A percentile compares a stretch with the other conserved stretches of the same genome.
These are phyloP conservation scores for Conus betulinus DNA, from an alignment of 1,140 invertebrate species.

Conservation along the genomic window DNA sequence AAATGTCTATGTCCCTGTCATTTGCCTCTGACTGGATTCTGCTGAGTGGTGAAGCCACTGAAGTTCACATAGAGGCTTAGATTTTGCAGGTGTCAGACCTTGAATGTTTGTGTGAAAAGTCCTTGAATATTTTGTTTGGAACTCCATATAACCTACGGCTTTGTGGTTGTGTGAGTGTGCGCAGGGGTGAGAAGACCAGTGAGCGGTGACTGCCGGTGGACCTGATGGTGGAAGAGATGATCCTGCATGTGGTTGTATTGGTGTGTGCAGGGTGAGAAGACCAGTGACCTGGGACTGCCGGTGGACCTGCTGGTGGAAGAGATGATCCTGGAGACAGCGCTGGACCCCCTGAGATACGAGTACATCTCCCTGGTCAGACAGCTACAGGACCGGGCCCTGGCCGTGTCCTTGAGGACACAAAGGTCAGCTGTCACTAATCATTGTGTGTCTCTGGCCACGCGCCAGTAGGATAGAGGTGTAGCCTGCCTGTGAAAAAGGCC, in stretches of 20 bases:
- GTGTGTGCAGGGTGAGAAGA: neutral
- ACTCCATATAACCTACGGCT: too few relatives aligned
- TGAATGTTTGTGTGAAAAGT: too few relatives aligned
- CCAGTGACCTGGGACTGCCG: slow-evolving; percentile 39
- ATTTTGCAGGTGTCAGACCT: too few relatives aligned
- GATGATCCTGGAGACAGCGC: slow-evolving; percentile 57
- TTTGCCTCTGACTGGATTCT: too few relatives aligned
- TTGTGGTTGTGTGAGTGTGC: too few relatives aligned
- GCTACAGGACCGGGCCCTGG: slow-evolving; percentile 57
- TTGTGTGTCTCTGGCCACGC: too few relatives aligned
- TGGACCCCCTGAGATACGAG: slow-evolving; percentile 54
- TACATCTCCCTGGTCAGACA: slow-evolving; percentile 51
- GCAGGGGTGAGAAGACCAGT: slow-evolving; percentile 2
- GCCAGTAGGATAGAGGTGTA: too few relatives aligned
- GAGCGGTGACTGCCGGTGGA: slow-evolving; percentile 54
- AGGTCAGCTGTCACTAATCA: neutral
- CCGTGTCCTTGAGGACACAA: slow-evolving; percentile 48
- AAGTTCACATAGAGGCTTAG: too few relatives aligned
- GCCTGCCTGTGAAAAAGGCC: too few relatives aligned
- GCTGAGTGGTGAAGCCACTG: too few relatives aligned
- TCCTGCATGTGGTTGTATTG: neutral
- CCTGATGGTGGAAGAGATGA: slow-evolving; percentile 56
- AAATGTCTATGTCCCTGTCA: too few relatives aligned
- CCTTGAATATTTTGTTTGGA: too few relatives aligned
- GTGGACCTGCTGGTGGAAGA: slow-evolving; percentile 62